Evolutionary conservation across 2,113 vertebrate species (phyloP), one percentile per base, ranked within the genome.

Genomic region (Abramis brama): DNA sequence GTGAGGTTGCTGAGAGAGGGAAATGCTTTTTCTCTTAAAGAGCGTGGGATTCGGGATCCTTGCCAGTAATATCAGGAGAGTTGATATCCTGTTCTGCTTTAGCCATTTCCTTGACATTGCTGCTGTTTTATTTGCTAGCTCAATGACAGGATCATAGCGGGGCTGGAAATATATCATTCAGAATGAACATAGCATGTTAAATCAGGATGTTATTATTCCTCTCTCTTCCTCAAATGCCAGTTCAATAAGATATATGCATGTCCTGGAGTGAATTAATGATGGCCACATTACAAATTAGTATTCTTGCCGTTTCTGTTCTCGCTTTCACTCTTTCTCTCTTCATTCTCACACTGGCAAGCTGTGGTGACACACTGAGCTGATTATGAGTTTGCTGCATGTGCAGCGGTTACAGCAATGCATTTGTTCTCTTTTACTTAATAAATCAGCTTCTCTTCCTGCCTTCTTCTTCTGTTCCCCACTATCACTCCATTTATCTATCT

Each of bases 31-130:
- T 57, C 73, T 47, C 71, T 13, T 75, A 52, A 30, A 59, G 84
- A 85, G 84, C 71, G 87, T 88, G 87, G 87, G 87, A 85, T 88
- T 85, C 47, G 79, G 52, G 64, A 81, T 78, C 39, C 39, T 25
- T 74, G 87, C 74, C 83, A 74, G 50, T 15, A 45, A 85, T 47
- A 85, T 55, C 47, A 75, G 86, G 68, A 78, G 79, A 73, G 15
- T 62, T 74, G 85, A 86, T 82, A 64, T 86, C 79, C 79, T 76
- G 68, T 74, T 73, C 68, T 76, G 78, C 27, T 75, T 85, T 45
- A 43, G 9, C 80, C 71, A 77, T 85, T 82, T 85, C 78, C 71
- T 66, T 70, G 25, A 50, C 82, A 43, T 59, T 64, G 45, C 55
- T 73, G 39, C 33, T 85, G 55, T 79, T 85, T 88, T 83, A 43